These are phyloP conservation scores for Sarcophaga caerulescens DNA, from an alignment of 2,888 invertebrate species.

Conservation along the genomic window DNA sequence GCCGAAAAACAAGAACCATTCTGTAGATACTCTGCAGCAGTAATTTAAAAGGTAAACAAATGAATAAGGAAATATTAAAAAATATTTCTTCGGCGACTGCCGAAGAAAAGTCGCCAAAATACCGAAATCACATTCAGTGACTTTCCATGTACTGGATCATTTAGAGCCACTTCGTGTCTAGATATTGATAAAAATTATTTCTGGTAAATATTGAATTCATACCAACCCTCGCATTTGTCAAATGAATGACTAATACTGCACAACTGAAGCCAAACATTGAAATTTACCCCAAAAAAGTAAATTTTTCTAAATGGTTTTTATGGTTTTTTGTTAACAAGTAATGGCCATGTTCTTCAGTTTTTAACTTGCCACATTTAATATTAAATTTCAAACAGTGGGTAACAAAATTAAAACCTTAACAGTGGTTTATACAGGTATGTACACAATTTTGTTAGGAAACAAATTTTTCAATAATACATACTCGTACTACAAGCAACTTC, in stretches of 20 bases:
- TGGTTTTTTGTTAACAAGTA: conserved; percentile 62
- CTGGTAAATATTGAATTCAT: no score
- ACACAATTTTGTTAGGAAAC: background rate
- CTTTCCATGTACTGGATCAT: no score
- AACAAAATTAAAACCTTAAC: background rate
- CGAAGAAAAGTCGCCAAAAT: no score
- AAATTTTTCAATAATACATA: background rate
- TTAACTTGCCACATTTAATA: conserved; percentile 3
- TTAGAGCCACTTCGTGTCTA: no score
- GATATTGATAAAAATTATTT: no score
- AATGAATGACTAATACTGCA: background rate
- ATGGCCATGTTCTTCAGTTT: conserved; percentile 49
- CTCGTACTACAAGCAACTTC: background rate
- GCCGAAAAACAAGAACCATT: no score
- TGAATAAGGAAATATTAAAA: no score
- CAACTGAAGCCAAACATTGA: background rate
- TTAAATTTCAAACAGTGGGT: background rate
- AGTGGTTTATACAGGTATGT: no score
- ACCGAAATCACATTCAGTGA: fast-evolving
- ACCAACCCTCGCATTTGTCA: background rate
- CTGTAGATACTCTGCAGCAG: no score
- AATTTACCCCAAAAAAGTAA: background rate
- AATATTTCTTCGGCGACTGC: no score
- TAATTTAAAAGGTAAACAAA: no score
- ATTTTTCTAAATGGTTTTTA: conserved; percentile 59